A percentile compares a stretch with the other conserved stretches of the same genome.
Conservation (phyloP, 2,888 invertebrate genomes). For the Polydrusus cervinus region DNA sequence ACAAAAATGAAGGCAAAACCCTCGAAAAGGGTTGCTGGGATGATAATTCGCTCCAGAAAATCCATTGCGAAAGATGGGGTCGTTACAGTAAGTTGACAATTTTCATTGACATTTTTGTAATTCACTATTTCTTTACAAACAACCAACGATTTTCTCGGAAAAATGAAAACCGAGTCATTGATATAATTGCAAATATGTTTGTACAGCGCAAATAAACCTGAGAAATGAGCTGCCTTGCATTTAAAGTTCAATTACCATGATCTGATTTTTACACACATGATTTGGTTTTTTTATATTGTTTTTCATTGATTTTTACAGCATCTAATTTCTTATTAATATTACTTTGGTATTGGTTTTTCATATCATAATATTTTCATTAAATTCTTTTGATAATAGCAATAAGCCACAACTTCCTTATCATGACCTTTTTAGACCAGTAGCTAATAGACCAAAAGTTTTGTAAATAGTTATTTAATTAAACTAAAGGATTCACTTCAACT, state of each 20-base stretch:
- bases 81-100: slow-evolving; percentile 80
- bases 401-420: too few relatives aligned
- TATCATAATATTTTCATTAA: too few relatives aligned
- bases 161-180: slow-evolving; percentile 2
- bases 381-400: too few relatives aligned
- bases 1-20: slow-evolving; percentile 81
- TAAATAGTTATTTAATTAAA: too few relatives aligned
- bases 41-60: slow-evolving; percentile 90
- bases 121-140: slow-evolving; percentile 38
- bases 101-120: slow-evolving; percentile 20
- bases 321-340: neutral
- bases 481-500: too few relatives aligned
- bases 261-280: neutral
- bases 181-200: slow-evolving; percentile 11
- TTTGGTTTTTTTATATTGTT: neutral
- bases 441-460: too few relatives aligned
- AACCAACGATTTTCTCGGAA: slow-evolving; percentile 7
- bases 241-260: neutral
- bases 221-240: neutral
- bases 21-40: slow-evolving; percentile 89
- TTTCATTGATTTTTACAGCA: neutral
- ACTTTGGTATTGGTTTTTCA: too few relatives aligned
- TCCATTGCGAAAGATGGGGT: slow-evolving; percentile 91
- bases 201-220: neutral
- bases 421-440: too few relatives aligned